Evolutionary conservation across 2,797 vertebrate species (phyloP).

Genomic region (Rachycentron canadum): DNA sequence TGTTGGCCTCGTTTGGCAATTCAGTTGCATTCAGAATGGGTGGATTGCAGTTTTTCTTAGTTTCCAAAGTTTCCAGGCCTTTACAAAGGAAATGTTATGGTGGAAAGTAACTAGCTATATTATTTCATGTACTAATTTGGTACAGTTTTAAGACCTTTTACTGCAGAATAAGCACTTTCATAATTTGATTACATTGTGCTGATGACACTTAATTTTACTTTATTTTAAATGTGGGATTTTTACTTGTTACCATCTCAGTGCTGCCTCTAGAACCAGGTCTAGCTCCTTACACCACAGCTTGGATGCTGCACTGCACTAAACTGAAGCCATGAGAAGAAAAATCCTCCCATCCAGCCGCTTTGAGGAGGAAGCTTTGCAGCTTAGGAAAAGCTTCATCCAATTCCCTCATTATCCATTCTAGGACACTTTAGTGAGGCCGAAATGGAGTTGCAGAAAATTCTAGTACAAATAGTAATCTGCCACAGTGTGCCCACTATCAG

Average conservation of each 20-base stretch:
- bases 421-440: slow-evolving; percentile 73
- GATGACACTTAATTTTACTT: background rate
- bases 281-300: slow-evolving; percentile 42
- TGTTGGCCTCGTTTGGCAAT: background rate
- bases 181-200: background rate
- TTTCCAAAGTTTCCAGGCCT: slow-evolving; percentile 28
- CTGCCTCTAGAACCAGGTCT: slow-evolving; percentile 41
- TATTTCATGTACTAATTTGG: background rate
- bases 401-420: slow-evolving; percentile 77
- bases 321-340: slow-evolving; percentile 57
- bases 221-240: background rate
- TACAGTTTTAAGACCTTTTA: background rate
- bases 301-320: slow-evolving; percentile 50
- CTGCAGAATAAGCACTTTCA: background rate
- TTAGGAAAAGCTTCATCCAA: slow-evolving; percentile 82
- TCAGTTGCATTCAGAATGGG: slow-evolving; percentile 7
- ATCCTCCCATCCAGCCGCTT: slow-evolving; percentile 73
- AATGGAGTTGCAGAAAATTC: slow-evolving; percentile 69
- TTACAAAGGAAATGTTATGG: slow-evolving; percentile 1
- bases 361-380: slow-evolving; percentile 76
- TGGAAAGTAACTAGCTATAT: background rate
- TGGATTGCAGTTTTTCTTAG: slow-evolving; percentile 27
- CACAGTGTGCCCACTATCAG: slow-evolving; percentile 33
- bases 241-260: background rate
- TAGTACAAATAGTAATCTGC: slow-evolving; percentile 63